Evolutionary conservation across 2,113 vertebrate species (phyloP).

Genomic region (Macquaria ambigua): DNA sequence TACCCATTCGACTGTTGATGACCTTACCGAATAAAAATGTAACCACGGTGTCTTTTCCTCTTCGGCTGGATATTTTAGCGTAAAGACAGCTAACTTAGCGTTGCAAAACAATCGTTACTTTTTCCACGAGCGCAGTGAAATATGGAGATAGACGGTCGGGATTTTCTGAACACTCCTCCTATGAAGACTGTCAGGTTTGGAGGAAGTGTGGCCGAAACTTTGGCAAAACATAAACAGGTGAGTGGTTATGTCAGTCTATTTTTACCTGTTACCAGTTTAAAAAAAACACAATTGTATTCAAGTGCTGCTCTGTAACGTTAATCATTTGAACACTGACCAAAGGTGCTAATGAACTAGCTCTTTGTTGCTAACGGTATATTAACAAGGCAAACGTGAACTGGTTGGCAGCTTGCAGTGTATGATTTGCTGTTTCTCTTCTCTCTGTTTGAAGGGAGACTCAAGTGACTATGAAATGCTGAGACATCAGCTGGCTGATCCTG

Average conservation of each 20-base stretch:
- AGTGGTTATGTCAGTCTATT: conserved; percentile 11
- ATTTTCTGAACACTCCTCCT: conserved; percentile 89
- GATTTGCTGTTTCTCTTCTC: neutral
- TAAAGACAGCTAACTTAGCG: neutral
- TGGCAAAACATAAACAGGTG: conserved; percentile 90
- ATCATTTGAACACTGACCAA: neutral
- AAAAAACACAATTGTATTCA: neutral
- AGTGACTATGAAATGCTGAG: conserved; percentile 92
- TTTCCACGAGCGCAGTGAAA: neutral
- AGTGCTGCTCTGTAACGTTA: neutral
- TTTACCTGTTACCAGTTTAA: accelerated
- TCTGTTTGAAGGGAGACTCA: conserved; percentile 88
- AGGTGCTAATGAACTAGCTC: neutral
- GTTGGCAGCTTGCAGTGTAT: neutral
- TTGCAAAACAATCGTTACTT: too few relatives aligned
- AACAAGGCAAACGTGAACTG: neutral
- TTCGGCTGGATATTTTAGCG: neutral
- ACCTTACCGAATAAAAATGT: neutral
- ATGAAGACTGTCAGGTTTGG: conserved; percentile 94
- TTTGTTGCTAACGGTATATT: neutral
- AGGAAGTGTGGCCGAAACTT: conserved; percentile 87
- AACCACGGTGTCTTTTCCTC: accelerated
- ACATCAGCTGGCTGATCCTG: conserved; percentile 93
- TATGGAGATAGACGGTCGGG: conserved; percentile 86
- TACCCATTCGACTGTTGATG: neutral